These are phyloP conservation scores for Zaprionus inermis DNA, from an alignment of 1,140 invertebrate genomes.

Conservation along the genomic window DNA sequence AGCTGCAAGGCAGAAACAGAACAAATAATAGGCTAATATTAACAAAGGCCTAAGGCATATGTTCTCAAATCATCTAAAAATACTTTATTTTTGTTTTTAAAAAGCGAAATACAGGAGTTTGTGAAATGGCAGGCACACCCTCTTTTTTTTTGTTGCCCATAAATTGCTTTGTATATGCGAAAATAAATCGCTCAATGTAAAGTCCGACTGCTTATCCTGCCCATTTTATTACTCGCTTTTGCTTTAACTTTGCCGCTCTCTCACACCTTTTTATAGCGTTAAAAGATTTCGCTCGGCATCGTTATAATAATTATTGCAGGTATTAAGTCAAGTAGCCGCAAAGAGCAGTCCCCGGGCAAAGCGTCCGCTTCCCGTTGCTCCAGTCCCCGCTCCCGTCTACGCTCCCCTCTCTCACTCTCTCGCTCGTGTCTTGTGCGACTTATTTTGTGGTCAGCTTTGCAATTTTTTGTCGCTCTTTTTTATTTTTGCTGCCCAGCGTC, in stretches of 20 bases:
- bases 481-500: conserved; percentile 11
- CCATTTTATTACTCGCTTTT: conserved; percentile 69
- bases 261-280: conserved; percentile 49
- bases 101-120: conserved; percentile 14
- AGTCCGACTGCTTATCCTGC: conserved; percentile 77
- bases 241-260: conserved; percentile 16
- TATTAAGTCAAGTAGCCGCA: conserved; percentile 80
- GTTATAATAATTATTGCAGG: conserved; percentile 81
- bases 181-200: conserved; percentile 77
- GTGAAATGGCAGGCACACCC: conserved; percentile 6
- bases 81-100: neutral
- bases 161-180: conserved; percentile 47
- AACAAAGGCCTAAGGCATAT: neutral
- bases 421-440: neutral
- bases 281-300: conserved; percentile 63
- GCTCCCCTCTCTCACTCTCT: neutral
- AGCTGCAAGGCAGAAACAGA: neutral
- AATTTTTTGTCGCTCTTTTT: conserved; percentile 8
- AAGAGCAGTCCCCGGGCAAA: conserved; percentile 32
- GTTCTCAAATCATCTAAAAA: no score
- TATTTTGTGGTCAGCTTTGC: conserved; percentile 35
- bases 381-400: neutral
- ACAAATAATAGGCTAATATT: neutral
- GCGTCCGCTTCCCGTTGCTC: conserved; percentile 40
- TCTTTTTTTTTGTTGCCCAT: conserved; percentile 13